phyloP scores from a whole-genome alignment of 2,797 vertebrate species.

The Zenarchopterus dispar region DNA sequence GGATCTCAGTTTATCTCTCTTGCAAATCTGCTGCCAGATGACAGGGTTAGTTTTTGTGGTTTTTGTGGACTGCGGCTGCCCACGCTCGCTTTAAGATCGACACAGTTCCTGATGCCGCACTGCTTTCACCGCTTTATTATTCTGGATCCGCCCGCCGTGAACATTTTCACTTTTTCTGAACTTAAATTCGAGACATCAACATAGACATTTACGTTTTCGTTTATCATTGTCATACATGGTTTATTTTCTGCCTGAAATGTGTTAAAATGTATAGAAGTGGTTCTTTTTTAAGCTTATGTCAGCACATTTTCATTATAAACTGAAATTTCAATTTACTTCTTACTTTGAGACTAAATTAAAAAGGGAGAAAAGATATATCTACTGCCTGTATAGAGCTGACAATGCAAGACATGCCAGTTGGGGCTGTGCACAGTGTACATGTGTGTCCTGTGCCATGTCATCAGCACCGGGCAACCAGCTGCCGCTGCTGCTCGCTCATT shows the following conservation, averaged over 20 bases:
- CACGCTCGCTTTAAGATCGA: constrained; percentile 69
- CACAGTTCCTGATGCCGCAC: constrained; percentile 53
- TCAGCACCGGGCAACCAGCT: constrained; percentile 68
- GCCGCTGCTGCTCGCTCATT: constrained; percentile 76
- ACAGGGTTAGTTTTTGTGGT: constrained; percentile 77
- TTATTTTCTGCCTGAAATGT: no score
- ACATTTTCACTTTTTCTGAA: not conserved
- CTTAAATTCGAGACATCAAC: no score
- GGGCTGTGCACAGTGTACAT: constrained; percentile 44
- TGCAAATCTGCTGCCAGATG: constrained; percentile 83
- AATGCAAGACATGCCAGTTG: constrained; percentile 23
- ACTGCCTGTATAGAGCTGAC: not conserved
- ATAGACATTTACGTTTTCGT: no score
- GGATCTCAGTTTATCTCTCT: constrained; percentile 83
- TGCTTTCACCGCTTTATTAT: constrained; percentile 40
- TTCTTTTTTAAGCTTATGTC: no score
- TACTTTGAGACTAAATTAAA: no score
- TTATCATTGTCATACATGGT: no score
- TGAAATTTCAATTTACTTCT: no score
- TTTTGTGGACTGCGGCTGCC: constrained; percentile 76
- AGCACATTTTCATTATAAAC: no score
- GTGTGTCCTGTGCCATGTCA: constrained; percentile 62
- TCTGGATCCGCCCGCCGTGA: constrained; percentile 6
- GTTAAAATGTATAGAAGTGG: no score
- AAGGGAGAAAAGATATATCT: no score